Conservation (phyloP, 2,797 vertebrate species). For the Sylvia borin region DNA sequence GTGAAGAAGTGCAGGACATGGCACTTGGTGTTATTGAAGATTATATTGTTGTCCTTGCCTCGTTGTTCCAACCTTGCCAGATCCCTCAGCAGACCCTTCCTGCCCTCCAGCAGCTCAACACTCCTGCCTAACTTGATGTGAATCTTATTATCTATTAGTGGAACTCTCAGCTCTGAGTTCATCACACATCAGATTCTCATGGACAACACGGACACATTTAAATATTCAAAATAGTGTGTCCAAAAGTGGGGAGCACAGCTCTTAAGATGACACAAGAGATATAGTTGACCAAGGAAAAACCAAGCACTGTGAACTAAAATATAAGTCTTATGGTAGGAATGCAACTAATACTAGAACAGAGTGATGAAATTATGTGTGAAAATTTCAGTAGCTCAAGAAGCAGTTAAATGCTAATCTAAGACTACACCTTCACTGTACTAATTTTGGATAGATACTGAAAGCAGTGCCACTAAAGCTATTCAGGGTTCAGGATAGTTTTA, state of each 20-base stretch:
- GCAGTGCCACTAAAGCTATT: not conserved
- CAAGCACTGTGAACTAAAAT: not conserved
- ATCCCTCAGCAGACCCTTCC: not conserved
- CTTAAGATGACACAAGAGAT: fast-evolving
- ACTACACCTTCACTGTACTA: not conserved
- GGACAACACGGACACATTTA: not conserved
- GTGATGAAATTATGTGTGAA: not conserved
- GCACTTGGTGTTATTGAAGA: not conserved
- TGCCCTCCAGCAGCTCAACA: not conserved
- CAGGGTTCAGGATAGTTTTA: not conserved
- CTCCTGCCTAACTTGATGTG: not conserved
- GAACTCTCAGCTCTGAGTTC: not conserved
- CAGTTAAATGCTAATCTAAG: not conserved
- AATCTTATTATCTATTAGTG: not conserved
- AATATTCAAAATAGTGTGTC: not conserved
- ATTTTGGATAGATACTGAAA: not conserved
- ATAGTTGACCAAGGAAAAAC: not conserved
- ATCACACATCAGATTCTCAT: not conserved
- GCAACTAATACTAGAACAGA: not conserved
- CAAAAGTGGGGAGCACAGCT: not conserved
- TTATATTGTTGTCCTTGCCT: not conserved
- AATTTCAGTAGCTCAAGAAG: not conserved
- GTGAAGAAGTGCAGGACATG: not conserved
- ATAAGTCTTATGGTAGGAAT: not conserved
- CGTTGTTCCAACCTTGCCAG: not conserved